Evolutionary conservation across 2,797 vertebrate genomes (phyloP).

Genomic region (Tapera naevia): DNA sequence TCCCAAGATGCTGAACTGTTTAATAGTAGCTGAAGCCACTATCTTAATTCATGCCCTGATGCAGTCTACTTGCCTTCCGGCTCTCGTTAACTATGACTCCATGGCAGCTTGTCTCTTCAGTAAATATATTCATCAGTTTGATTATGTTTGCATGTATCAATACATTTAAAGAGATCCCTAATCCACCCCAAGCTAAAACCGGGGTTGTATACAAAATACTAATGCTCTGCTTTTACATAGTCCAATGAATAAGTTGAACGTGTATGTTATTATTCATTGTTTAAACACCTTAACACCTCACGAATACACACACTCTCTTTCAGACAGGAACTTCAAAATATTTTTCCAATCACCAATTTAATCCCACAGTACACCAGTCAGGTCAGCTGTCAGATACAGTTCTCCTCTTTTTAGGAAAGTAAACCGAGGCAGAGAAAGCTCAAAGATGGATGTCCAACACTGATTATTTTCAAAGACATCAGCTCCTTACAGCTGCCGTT

Average conservation of each 20-base stretch:
- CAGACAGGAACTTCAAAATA: neutral
- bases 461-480: neutral
- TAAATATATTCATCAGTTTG: neutral
- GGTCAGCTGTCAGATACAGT: neutral
- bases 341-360: neutral
- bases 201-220: neutral
- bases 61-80: neutral
- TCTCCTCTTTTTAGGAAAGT: neutral
- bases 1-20: neutral
- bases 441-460: fast-evolving
- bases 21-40: neutral
- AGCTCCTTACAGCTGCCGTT: neutral
- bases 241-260: neutral
- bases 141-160: neutral
- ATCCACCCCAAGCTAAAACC: neutral
- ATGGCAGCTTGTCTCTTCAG: neutral
- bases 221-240: neutral
- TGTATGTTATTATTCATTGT: neutral
- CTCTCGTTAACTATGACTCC: neutral
- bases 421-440: neutral
- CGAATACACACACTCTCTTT: neutral
- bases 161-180: neutral
- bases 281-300: neutral
- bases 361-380: neutral
- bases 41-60: neutral